Evolutionary conservation across 2,113 vertebrate species (phyloP).

Genomic region (Oryzias curvinotus): DNA sequence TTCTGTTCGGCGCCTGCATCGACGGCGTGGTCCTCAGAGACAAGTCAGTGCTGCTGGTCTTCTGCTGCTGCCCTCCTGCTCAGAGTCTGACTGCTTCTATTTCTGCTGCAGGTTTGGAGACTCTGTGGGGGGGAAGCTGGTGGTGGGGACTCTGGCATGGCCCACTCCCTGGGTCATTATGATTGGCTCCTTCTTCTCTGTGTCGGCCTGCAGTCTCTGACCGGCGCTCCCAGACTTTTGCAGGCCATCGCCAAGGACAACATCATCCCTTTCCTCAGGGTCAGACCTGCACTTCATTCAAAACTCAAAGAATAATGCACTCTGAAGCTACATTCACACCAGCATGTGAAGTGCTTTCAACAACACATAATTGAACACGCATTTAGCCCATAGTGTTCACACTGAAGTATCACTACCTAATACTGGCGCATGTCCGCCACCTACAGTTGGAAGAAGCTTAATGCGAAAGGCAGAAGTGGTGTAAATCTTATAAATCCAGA

Average conservation of each 20-base stretch:
- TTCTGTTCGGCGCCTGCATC: slow-evolving; percentile 88
- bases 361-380: too few species aligned
- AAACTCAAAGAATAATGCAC: too few species aligned
- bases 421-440: too few species aligned
- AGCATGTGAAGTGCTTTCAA: too few species aligned
- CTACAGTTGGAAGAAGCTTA: too few species aligned
- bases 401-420: too few species aligned
- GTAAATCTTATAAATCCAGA: too few species aligned
- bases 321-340: too few species aligned
- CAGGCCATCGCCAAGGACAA: slow-evolving; percentile 94
- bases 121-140: slow-evolving; percentile 84
- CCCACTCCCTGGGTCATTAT: slow-evolving; percentile 90
- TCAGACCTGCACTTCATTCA: slow-evolving; percentile 51
- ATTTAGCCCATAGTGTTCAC: too few species aligned
- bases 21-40: slow-evolving; percentile 89
- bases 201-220: slow-evolving; percentile 90
- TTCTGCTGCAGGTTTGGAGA: slow-evolving; percentile 82
- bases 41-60: slow-evolving; percentile 80
- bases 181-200: slow-evolving; percentile 93
- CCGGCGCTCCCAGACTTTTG: slow-evolving; percentile 87
- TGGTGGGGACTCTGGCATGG: slow-evolving; percentile 90
- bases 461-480: too few species aligned
- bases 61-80: neutral
- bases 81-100: neutral
- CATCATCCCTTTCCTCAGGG: slow-evolving; percentile 90